These are phyloP conservation scores for Crypturellus undulatus DNA, from an alignment of 2,113 vertebrate genomes.

Conservation along the genomic window DNA sequence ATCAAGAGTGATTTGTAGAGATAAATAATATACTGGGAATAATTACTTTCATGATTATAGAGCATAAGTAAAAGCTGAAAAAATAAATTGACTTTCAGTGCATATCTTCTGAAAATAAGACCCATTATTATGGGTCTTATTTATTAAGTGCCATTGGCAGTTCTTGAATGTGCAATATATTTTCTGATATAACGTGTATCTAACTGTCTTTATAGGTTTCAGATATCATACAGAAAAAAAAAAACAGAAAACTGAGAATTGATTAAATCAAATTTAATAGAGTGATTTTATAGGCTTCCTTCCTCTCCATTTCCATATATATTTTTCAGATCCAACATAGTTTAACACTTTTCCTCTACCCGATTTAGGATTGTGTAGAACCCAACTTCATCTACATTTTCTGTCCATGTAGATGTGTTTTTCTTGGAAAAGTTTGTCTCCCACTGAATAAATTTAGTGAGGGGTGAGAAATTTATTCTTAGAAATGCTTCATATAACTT, in stretches of 20 bases:
- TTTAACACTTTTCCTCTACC: not conserved
- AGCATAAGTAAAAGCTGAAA: not conserved
- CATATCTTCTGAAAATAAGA: not conserved
- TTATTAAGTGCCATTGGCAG: not conserved
- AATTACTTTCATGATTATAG: not conserved
- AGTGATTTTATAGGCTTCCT: not conserved
- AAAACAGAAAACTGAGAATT: not conserved
- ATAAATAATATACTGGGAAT: not conserved
- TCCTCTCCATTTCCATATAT: not conserved
- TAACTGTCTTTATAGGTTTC: not conserved
- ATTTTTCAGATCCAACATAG: not conserved
- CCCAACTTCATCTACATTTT: not conserved
- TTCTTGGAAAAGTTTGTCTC: not conserved
- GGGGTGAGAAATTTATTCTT: not conserved
- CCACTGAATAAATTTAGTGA: not conserved
- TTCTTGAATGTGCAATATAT: not conserved
- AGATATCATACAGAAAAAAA: not conserved
- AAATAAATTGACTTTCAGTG: not conserved
- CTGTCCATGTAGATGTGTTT: not conserved
- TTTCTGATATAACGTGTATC: not conserved
- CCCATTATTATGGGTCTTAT: too few relatives aligned
- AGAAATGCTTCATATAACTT: not conserved
- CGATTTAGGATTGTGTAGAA: not conserved
- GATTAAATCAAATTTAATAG: not conserved
- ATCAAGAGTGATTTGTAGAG: not conserved